These are phyloP conservation scores for Bujurquina vittata DNA, from an alignment of 2,113 vertebrate species.

Conservation along the genomic window DNA sequence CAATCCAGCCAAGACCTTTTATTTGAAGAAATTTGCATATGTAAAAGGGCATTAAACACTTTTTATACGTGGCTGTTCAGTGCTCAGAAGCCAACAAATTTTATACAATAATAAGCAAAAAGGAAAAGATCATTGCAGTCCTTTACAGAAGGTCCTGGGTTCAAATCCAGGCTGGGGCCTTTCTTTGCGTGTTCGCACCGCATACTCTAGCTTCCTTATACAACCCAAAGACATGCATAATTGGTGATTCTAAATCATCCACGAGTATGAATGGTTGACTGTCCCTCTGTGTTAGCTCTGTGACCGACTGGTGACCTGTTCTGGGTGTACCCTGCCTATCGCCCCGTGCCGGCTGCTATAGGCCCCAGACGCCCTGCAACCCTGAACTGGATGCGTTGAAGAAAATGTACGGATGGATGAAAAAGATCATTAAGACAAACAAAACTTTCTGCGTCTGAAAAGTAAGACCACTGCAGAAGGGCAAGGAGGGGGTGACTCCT, in stretches of 20 bases:
- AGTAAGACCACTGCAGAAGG: not conserved
- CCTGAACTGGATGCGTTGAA: no score
- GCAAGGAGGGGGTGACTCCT: not conserved
- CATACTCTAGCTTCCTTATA: not conserved
- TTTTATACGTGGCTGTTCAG: not conserved
- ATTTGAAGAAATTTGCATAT: not conserved
- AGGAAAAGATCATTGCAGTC: not conserved
- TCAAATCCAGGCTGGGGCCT: no score
- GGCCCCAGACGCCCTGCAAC: no score
- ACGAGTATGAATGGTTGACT: not conserved
- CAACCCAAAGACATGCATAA: not conserved
- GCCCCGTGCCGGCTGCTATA: no score
- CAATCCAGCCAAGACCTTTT: not conserved
- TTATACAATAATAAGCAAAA: constrained; percentile 5
- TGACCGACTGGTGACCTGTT: no score
- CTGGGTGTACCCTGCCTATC: no score
- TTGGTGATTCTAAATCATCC: not conserved
- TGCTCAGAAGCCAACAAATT: accelerated
- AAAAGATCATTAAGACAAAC: no score
- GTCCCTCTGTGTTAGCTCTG: no score
- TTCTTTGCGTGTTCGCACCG: not conserved
- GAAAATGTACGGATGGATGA: no score
- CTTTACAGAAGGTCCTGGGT: not conserved
- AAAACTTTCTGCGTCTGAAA: not conserved
- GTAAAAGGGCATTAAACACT: not conserved